Evolutionary conservation across 37 sponge, comb jelly and placozoan genomes (phyloP), one percentile per base, ranked within the genome.

Genomic region (Diacarnus erythraeanus): DNA sequence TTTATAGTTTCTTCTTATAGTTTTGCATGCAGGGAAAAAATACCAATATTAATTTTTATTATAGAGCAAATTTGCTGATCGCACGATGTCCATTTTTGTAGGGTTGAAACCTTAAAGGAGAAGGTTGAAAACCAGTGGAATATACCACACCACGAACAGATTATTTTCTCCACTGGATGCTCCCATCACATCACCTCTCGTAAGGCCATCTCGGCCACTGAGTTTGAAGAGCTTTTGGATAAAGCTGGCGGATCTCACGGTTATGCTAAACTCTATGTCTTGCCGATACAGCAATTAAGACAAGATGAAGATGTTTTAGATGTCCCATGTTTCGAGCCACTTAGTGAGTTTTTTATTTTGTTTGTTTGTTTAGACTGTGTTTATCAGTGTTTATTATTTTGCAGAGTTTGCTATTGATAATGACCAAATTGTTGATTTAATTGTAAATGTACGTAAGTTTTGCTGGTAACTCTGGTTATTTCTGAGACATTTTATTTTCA

Each of bases 241-340:
- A 22, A 17, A 35, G 64, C 71, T 0, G 81, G 81, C 12, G 72
- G 58, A 21, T 10, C 60, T 3, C 66, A 70, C 33, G 86, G 86
- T 27, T 63, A 85, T 38, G 78, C 78, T 17, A 60, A 69, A 15
- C 78, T 85, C 36, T 72, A 78, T 72, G 57, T 85, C 51, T 22
- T 85, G 22, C 78, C 78, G 31, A 59, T 71, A 31, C 30, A 59
- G 3, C 69, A 85, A 30, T 36, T 85, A 9, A 36, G 42, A 23
- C n/a, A 25, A 27, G 42, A 69, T 8, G 21, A 69, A 2, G 9
- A 57, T 9, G 39, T 47, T 27, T 56, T 63, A 30, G 74, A 85
- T 37, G 37, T 38, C 43, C 44, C 56, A 29, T 44, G 64, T 30
- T 35, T 85, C 23, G 56, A 78, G 3, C 71, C 71, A 37, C 66